phyloP scores from a whole-genome alignment of 1,140 invertebrate species.

The Drosophila funebris region DNA sequence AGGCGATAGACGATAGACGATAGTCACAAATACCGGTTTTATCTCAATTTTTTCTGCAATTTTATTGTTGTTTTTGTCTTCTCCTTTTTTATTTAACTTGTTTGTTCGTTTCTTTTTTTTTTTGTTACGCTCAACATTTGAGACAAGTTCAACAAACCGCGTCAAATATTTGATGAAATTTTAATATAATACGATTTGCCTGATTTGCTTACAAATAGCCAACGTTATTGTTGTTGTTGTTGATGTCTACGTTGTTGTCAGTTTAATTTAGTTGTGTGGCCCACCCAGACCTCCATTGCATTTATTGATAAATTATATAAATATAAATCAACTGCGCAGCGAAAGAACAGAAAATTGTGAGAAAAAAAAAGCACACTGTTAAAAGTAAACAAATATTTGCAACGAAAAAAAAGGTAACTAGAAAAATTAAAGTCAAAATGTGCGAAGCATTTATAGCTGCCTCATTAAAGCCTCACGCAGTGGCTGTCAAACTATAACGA shows the following conservation, averaged over 20 bases:
- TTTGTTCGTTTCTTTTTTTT: slow-evolving; percentile 7
- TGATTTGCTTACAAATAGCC: slow-evolving; percentile 48
- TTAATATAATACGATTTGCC: slow-evolving; percentile 6
- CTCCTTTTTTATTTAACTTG: slow-evolving; percentile 7
- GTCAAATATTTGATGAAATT: slow-evolving; percentile 29
- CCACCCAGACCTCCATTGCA: slow-evolving; percentile 48
- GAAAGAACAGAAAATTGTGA: background rate
- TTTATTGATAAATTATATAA: slow-evolving; percentile 12
- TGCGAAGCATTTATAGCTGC: slow-evolving; percentile 41
- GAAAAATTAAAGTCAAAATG: slow-evolving; percentile 8
- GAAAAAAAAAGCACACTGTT: background rate
- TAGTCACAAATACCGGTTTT: slow-evolving; percentile 60
- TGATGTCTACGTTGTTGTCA: background rate
- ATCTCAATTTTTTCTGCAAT: background rate
- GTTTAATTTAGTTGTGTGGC: no score
- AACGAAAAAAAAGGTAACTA: background rate
- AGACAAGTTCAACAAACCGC: slow-evolving; percentile 68
- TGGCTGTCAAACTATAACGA: slow-evolving; percentile 1
- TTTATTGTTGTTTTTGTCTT: slow-evolving; percentile 6
- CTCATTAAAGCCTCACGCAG: slow-evolving; percentile 36
- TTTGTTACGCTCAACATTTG: background rate
- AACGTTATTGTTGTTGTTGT: slow-evolving; percentile 1
- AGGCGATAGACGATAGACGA: background rate
- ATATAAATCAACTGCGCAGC: slow-evolving; percentile 34
- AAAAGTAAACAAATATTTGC: background rate